Evolutionary conservation across 2,113 vertebrate species (phyloP), one percentile per base, ranked within the genome.

Genomic region (Labeo catla): DNA sequence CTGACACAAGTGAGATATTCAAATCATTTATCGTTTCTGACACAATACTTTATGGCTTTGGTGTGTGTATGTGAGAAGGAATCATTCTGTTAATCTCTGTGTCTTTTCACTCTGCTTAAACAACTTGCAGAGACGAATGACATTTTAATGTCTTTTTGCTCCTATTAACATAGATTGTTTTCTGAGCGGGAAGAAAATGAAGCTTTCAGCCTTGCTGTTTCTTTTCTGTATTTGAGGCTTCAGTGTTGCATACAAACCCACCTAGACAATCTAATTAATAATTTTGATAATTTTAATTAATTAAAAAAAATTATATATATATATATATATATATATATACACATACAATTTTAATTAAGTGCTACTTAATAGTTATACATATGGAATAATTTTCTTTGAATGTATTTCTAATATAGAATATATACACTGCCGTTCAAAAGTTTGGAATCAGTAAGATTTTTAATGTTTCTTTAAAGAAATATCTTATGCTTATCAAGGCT

Each of bases 131-230:
- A 88, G 84, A 82, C 84, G 81, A 92, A 94, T 93, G 88, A 89
- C 92, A 92, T 94, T 94, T 94, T 92, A 93, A 94, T 94, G 90
- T 91, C 90, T 87, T 91, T 63, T 88, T 86, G 79, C 85, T 86
- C 81, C 86, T 94, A 91, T 93, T 92, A 92, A 89, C 84, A 65
- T n/a, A 3, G 66, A 84, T 19, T 89, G 85, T 91, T 87, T 81
- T 57, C 47, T 81, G 70, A 34, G 61, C 13, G 0, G 47, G 49
- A 88, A 88, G 79, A 90, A 90, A 91, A 91, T 90, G 45, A 89
- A 83, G 86, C 85, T 88, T 92, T 91, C 73, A 90, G 89, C 88
- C 88, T 91, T 87, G 79, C 34, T 65, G 50, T 83, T 77, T 86
- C 76, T 66, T 76, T 50, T 88, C 82, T 87, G 76, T 77, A 86